These are phyloP conservation scores for Nephila pilipes DNA, from an alignment of 1,140 invertebrate genomes.

Conservation along the genomic window DNA sequence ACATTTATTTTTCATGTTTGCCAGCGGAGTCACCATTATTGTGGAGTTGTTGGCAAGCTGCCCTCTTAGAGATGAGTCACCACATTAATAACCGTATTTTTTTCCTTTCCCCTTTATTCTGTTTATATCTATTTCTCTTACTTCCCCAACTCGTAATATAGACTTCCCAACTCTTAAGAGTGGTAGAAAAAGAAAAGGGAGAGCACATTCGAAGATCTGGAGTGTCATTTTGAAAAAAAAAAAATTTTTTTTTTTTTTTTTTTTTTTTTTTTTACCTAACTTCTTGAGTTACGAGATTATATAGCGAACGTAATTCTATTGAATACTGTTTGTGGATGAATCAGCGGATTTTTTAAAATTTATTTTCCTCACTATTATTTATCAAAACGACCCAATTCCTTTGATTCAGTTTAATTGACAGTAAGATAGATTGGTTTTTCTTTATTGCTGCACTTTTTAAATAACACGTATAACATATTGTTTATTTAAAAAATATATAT, in stretches of 20 bases:
- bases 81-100: slow-evolving; percentile 69
- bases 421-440: not conserved
- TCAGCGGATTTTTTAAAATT: slow-evolving; percentile 3
- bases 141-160: slow-evolving; percentile 36
- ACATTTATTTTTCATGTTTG: slow-evolving; percentile 73
- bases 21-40: slow-evolving; percentile 57
- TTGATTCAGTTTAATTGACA: not conserved
- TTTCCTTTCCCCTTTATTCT: slow-evolving; percentile 21
- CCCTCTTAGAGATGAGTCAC: slow-evolving; percentile 66
- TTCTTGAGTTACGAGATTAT: slow-evolving; percentile 9
- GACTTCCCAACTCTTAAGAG: slow-evolving; percentile 15
- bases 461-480: too few species aligned
- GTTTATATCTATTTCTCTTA: slow-evolving; percentile 26
- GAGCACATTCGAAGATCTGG: slow-evolving; percentile 2
- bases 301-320: slow-evolving; percentile 47
- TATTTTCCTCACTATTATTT: not conserved
- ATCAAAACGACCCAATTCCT: not conserved
- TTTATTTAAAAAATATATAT: too few species aligned
- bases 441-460: not conserved
- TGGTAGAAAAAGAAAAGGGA: not conserved
- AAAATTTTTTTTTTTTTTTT: too few species aligned
- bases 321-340: slow-evolving; percentile 28
- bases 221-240: not conserved
- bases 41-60: slow-evolving; percentile 67
- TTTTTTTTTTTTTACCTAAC: not conserved